Conservation (phyloP, 2,797 vertebrate species). For the Myotis vivesi region DNA sequence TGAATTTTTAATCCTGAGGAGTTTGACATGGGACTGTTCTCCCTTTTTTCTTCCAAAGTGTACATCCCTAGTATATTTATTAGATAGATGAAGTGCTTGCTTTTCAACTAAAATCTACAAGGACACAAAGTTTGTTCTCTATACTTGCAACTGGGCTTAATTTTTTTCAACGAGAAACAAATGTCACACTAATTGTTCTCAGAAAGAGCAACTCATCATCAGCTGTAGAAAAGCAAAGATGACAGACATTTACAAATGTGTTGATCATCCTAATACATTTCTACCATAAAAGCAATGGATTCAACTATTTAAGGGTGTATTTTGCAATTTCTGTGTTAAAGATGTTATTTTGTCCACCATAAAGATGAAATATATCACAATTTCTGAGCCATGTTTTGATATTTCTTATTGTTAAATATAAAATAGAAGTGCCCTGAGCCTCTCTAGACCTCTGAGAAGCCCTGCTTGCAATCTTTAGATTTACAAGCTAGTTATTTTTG, state of each 20-base stretch:
- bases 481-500: neutral
- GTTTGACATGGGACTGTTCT: neutral
- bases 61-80: neutral
- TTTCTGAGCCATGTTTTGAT: neutral
- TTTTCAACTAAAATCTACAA: neutral
- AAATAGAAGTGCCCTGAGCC: neutral
- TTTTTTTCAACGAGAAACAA: slow-evolving; percentile 27
- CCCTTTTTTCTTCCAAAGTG: neutral
- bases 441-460: neutral
- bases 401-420: slow-evolving; percentile 34
- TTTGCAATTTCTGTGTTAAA: slow-evolving; percentile 34
- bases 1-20: neutral
- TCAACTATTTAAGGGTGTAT: neutral
- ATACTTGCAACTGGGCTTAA: neutral
- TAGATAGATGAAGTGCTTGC: neutral
- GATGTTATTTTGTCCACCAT: slow-evolving; percentile 1
- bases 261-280: neutral
- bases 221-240: neutral
- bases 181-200: neutral
- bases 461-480: neutral
- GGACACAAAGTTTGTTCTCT: neutral
- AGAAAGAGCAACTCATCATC: neutral
- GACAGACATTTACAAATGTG: neutral
- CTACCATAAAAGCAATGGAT: neutral
- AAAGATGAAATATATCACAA: neutral